Evolutionary conservation across 2,113 vertebrate species (phyloP).

Genomic region (Athene cunicularia): DNA sequence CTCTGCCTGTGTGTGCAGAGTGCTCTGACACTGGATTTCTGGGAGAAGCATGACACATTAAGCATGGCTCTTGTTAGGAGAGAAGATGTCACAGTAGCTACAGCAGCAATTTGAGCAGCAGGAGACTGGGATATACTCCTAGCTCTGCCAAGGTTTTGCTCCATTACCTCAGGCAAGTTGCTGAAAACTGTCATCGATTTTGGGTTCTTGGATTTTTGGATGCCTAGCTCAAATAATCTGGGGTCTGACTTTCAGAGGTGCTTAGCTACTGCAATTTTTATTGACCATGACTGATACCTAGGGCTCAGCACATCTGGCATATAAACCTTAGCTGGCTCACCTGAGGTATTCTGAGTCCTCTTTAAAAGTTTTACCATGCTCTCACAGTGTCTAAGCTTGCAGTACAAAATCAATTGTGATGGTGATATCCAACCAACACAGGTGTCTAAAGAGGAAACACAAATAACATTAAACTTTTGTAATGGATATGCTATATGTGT

Average conservation of each 20-base stretch:
- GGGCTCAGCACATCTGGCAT: neutral
- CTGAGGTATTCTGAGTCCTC: neutral
- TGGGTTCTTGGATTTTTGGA: neutral
- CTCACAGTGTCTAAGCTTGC: neutral
- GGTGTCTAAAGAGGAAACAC: neutral
- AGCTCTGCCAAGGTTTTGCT: constrained; percentile 9
- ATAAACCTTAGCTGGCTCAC: neutral
- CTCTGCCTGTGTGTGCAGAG: neutral
- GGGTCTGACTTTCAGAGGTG: neutral
- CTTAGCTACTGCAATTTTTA: neutral
- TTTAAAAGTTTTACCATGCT: neutral
- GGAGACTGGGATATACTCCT: neutral
- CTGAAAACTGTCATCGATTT: neutral
- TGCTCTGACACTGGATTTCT: neutral
- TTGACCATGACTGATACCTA: neutral
- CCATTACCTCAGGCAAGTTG: constrained; percentile 34
- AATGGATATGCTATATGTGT: neutral
- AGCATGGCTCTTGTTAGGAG: neutral
- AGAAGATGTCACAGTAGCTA: neutral
- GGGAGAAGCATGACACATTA: neutral
- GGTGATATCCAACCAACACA: neutral
- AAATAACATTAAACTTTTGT: neutral
- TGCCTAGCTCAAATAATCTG: neutral
- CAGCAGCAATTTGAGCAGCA: neutral
- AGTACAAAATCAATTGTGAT: neutral